Percentiles rank a stretch among this genome's conserved stretches.
phyloP scores from a whole-genome alignment of 2,113 vertebrate species.

The Mohoua ochrocephala region DNA sequence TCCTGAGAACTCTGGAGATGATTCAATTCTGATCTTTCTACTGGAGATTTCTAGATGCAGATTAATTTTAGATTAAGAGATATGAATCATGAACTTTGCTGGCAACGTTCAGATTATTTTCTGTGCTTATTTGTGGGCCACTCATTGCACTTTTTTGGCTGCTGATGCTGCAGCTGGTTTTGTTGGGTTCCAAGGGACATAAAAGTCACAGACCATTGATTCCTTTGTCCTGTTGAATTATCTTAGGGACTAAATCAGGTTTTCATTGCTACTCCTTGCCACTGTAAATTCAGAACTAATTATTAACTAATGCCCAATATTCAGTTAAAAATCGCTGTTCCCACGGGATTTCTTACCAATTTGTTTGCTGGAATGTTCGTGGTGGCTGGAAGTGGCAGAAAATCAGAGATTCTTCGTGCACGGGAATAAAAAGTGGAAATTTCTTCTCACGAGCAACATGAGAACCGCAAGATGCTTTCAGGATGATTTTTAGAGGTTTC shows the following conservation, averaged over 20 bases:
- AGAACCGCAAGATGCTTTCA: background rate
- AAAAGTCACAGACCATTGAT: fast-evolving
- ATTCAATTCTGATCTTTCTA: background rate
- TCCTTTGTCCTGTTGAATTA: background rate
- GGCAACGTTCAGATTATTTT: background rate
- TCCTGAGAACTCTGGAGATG: background rate
- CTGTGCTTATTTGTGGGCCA: background rate
- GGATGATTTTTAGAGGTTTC: background rate
- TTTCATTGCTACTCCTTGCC: background rate
- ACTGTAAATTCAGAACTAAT: background rate
- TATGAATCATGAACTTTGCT: background rate
- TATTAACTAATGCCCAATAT: background rate
- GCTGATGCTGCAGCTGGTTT: background rate
- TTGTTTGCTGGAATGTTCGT: background rate
- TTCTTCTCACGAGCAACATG: background rate
- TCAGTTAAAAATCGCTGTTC: background rate
- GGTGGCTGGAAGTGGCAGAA: background rate
- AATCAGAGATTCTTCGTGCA: background rate
- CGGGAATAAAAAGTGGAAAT: background rate
- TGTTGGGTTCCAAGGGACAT: background rate
- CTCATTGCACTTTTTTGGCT: background rate
- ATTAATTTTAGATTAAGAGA: background rate
- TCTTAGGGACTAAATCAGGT: background rate
- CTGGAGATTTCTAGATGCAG: background rate
- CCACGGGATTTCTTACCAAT: background rate